phyloP scores from a whole-genome alignment of 2,113 vertebrate genomes.

The Tenebrosternarchus preto region DNA sequence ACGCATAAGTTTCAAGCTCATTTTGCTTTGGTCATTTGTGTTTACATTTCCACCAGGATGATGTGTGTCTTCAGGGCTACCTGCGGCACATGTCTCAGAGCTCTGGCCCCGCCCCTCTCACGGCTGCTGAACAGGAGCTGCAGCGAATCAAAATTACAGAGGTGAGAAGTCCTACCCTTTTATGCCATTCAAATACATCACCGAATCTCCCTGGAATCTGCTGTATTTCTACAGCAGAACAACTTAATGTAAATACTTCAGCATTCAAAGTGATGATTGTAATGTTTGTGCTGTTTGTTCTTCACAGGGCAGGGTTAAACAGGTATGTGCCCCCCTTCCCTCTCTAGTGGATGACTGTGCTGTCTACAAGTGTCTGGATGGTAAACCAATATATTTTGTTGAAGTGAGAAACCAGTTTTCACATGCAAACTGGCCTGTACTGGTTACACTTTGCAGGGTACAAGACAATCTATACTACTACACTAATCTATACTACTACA shows the following conservation, averaged over 20 bases:
- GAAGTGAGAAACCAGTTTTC: neutral
- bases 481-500: too few relatives aligned
- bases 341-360: neutral
- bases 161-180: conserved; percentile 70
- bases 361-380: neutral
- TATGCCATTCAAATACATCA: neutral
- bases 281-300: conserved; percentile 34
- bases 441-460: neutral
- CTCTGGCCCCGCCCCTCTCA: conserved; percentile 87
- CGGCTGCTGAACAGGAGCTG: conserved; percentile 90
- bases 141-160: conserved; percentile 95
- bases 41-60: conserved; percentile 78
- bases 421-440: too few relatives aligned
- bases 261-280: neutral
- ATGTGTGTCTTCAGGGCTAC: conserved; percentile 90
- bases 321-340: conserved; percentile 63
- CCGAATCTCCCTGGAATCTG: neutral
- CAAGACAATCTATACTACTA: neutral
- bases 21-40: neutral
- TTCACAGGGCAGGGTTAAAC: conserved; percentile 70
- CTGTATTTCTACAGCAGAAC: neutral
- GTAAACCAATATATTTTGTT: neutral
- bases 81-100: conserved; percentile 86
- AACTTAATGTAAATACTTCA: neutral
- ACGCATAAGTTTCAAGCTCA: too few relatives aligned